Evolutionary conservation across 2,888 invertebrate genomes (phyloP).

Genomic region (Parapristionchus giblindavisi): DNA sequence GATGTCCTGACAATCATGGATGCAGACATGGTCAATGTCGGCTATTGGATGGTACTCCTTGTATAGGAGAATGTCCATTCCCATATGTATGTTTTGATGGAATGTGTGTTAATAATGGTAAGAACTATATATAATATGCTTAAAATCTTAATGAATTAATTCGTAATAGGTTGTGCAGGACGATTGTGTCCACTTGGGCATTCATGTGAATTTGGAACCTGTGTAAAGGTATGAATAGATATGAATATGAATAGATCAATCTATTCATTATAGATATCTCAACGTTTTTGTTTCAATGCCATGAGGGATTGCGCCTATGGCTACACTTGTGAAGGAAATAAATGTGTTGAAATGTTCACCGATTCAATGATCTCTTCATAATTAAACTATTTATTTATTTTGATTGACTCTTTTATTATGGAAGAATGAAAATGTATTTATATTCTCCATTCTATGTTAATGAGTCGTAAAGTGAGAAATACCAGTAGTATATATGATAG

Average conservation of each 20-base stretch:
- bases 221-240: not conserved
- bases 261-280: constrained; percentile 2
- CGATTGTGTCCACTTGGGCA: constrained; percentile 6
- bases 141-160: not conserved
- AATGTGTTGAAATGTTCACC: constrained; percentile 31
- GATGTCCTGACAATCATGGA: constrained; percentile 18
- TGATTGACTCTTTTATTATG: too few relatives aligned
- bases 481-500: not conserved
- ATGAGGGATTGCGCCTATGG: constrained; percentile 38
- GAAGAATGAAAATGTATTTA: too few relatives aligned
- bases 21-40: constrained; percentile 33
- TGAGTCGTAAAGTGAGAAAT: not conserved
- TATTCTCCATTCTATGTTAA: not conserved
- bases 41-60: constrained; percentile 23
- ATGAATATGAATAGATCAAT: not conserved
- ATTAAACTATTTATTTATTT: too few relatives aligned
- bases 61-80: constrained; percentile 30
- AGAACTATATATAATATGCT: not conserved
- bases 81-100: constrained; percentile 32
- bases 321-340: constrained; percentile 16
- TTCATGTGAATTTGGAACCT: constrained; percentile 14
- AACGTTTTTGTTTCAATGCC: constrained; percentile 36
- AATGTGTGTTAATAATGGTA: constrained; percentile 30
- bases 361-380: not conserved
- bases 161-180: constrained; percentile 17